phyloP scores from a whole-genome alignment of 2,113 vertebrate species.

The Cyprinodon tularosa region DNA sequence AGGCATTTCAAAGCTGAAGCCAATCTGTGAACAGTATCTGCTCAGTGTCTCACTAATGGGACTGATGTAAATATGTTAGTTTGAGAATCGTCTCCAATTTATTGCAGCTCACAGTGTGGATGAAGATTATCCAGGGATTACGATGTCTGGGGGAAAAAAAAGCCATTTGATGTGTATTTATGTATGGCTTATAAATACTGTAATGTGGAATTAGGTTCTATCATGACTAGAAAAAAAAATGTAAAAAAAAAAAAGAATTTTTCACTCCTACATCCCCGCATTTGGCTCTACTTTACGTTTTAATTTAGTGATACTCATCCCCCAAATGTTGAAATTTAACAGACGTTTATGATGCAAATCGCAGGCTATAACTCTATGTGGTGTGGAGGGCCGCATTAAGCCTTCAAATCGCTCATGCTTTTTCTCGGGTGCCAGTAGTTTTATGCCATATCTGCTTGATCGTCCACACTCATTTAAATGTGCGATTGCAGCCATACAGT shows the following conservation, averaged over 20 bases:
- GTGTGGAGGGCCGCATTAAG: conserved; percentile 70
- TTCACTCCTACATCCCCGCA: conserved; percentile 41
- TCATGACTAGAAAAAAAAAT: conserved; percentile 60
- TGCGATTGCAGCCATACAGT: conserved; percentile 60
- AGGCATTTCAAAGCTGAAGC: conserved; percentile 70
- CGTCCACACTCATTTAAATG: conserved; percentile 60
- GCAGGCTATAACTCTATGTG: conserved; percentile 67
- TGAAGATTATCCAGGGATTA: conserved; percentile 81
- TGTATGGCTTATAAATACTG: conserved; percentile 70
- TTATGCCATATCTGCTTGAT: conserved; percentile 58
- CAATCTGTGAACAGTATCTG: conserved; percentile 64
- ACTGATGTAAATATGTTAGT: conserved; percentile 81
- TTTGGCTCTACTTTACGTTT: conserved; percentile 61
- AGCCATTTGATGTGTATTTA: conserved; percentile 75
- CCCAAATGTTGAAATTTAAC: conserved; percentile 75
- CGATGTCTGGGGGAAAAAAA: conserved; percentile 54
- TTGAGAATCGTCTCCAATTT: conserved; percentile 78
- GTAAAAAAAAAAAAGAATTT: conserved; percentile 26
- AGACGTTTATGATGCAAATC: conserved; percentile 80
- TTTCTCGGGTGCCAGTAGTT: conserved; percentile 51
- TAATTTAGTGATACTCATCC: conserved; percentile 76
- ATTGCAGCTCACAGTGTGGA: conserved; percentile 73
- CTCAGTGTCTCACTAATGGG: conserved; percentile 73
- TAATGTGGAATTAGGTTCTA: conserved; percentile 73
- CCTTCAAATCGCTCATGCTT: conserved; percentile 71